These are phyloP conservation scores for Drosophila falleni DNA, from an alignment of 2,888 invertebrate genomes.

Conservation along the genomic window DNA sequence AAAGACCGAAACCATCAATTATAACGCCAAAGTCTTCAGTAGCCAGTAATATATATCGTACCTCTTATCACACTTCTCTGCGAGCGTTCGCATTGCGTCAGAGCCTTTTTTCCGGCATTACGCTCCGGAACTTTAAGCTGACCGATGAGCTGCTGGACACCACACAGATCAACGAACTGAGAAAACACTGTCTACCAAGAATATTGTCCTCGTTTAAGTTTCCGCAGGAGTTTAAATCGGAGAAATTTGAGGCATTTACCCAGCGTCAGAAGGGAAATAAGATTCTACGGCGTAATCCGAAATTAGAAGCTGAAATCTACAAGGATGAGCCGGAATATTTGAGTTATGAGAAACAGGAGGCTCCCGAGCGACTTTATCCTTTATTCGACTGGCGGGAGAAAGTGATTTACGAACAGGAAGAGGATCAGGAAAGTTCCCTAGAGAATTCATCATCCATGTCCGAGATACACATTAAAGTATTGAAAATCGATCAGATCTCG, in stretches of 20 bases:
- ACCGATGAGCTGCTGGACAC: conserved; percentile 6
- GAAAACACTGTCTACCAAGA: conserved; percentile 68
- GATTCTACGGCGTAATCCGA: conserved; percentile 25
- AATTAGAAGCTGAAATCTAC: not conserved
- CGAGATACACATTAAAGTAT: not conserved
- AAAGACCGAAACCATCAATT: not conserved
- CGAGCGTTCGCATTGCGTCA: not conserved
- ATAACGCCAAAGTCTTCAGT: not conserved
- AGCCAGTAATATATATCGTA: conserved; percentile 44
- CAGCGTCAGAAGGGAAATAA: conserved; percentile 4
- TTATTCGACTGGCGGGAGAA: conserved; percentile 30
- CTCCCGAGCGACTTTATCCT: conserved; percentile 79
- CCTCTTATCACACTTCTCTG: not conserved
- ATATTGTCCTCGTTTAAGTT: conserved; percentile 81
- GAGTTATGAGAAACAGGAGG: conserved; percentile 60
- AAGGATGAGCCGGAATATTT: conserved; percentile 24
- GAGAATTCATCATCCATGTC: not conserved
- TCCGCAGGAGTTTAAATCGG: conserved; percentile 65
- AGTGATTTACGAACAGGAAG: not conserved
- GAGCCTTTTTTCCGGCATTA: fast-evolving
- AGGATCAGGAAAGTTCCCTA: not conserved
- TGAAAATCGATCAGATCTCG: not conserved
- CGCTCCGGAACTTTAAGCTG: conserved; percentile 37
- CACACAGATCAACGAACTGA: conserved; percentile 37
- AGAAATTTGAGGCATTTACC: conserved; percentile 42